These are phyloP conservation scores for Bombus soroeensis DNA, from an alignment of 1,140 invertebrate genomes.

Conservation along the genomic window DNA sequence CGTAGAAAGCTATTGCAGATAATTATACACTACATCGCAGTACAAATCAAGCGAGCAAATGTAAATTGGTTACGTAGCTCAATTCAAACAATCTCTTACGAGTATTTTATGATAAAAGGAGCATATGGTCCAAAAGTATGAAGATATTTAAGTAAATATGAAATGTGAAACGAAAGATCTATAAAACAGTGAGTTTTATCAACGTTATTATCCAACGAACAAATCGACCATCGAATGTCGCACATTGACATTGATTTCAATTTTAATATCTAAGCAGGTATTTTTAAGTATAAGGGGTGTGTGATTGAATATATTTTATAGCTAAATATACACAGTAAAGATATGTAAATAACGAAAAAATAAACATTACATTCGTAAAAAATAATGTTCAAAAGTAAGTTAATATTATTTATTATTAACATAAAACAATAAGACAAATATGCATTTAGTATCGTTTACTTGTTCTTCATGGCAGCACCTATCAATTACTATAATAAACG, in stretches of 20 bases:
- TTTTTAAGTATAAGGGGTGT: too few species aligned
- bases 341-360: too few species aligned
- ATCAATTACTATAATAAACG: background rate
- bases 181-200: background rate
- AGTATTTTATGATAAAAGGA: background rate
- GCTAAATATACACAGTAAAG: too few species aligned
- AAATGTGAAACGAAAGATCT: background rate
- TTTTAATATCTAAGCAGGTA: too few species aligned
- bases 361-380: too few species aligned
- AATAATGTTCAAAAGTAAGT: too few species aligned
- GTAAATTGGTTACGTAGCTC: background rate
- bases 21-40: background rate
- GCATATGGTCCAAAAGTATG: too few species aligned
- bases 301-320: too few species aligned
- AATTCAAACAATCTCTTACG: slow-evolving; percentile 15
- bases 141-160: background rate
- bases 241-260: too few species aligned
- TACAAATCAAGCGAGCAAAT: background rate
- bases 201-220: background rate
- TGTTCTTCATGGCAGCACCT: background rate
- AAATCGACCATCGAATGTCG: background rate
- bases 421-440: too few species aligned
- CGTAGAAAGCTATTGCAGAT: background rate
- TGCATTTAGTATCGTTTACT: background rate
- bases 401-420: too few species aligned